A percentile compares a stretch with the other conserved stretches of the same genome.
Evolutionary conservation across 2,888 invertebrate species (phyloP).

Genomic region (Incurvaria masculella): DNA sequence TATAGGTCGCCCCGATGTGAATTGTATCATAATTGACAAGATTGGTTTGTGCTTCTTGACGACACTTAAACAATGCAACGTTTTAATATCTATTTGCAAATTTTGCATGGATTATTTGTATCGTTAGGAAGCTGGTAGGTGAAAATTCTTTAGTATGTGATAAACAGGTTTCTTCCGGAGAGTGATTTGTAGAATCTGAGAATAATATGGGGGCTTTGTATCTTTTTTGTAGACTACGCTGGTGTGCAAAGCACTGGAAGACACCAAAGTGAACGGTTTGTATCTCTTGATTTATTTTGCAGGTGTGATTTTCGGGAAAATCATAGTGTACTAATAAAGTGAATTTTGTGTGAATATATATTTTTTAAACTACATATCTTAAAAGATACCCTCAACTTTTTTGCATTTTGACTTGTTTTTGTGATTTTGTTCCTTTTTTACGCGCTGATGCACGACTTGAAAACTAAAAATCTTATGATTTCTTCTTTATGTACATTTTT

Average conservation of each 20-base stretch:
- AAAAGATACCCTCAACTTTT: conserved; percentile 3
- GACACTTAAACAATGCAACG: conserved; percentile 12
- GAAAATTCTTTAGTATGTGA: conserved; percentile 7
- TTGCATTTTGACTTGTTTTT: conserved; percentile 4
- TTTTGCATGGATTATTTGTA: too few species aligned
- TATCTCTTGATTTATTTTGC: conserved; percentile 9
- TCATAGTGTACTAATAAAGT: neutral
- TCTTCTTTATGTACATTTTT: too few species aligned
- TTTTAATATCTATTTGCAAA: conserved; percentile 13
- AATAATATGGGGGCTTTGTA: conserved; percentile 9
- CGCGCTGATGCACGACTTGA: conserved; percentile 8
- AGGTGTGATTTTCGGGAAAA: conserved; percentile 8
- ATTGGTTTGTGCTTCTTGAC: conserved; percentile 12
- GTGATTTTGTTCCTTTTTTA: conserved; percentile 8
- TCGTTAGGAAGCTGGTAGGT: too few species aligned
- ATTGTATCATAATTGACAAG: conserved; percentile 7
- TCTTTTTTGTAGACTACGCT: conserved; percentile 10
- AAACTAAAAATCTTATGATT: conserved; percentile 3
- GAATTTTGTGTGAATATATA: conserved; percentile 2
- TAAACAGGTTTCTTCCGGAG: conserved; percentile 15
- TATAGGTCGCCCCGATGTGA: conserved; percentile 7
- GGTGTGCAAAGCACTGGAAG: conserved; percentile 14
- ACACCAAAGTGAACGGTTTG: conserved; percentile 15
- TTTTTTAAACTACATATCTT: neutral
- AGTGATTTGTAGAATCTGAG: conserved; percentile 11